Conservation (phyloP, 2,113 vertebrate genomes). For the Ochotona curzoniae region DNA sequence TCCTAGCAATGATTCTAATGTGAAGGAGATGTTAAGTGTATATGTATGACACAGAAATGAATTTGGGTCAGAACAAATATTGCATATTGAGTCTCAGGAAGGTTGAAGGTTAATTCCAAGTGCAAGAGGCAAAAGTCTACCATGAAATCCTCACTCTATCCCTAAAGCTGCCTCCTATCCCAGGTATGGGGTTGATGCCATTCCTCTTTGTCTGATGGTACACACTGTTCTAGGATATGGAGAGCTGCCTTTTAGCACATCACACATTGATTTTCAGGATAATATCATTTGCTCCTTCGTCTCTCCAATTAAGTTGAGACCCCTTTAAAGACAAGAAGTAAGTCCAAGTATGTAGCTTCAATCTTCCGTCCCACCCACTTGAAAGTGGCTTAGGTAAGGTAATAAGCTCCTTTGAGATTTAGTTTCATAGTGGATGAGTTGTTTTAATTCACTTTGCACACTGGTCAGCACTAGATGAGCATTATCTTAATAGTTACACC, state of each 20-base stretch:
- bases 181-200: background rate
- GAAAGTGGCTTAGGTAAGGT: background rate
- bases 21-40: background rate
- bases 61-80: background rate
- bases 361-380: background rate
- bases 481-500: background rate
- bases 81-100: background rate
- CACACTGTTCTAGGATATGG: too few relatives aligned
- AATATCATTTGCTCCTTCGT: background rate
- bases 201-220: background rate
- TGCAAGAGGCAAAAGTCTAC: background rate
- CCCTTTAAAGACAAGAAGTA: background rate
- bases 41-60: background rate
- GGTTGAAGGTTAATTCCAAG: background rate
- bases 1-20: background rate
- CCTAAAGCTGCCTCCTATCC: background rate
- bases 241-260: background rate
- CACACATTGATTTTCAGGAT: background rate
- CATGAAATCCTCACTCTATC: too few relatives aligned
- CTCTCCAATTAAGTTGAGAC: background rate
- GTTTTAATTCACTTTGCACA: constrained; percentile 55
- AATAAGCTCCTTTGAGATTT: background rate
- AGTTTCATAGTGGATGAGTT: constrained; percentile 40
- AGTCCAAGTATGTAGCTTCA: background rate
- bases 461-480: constrained; percentile 21